phyloP scores from a whole-genome alignment of 2,113 vertebrate species.

The Stigmatopora argus region DNA sequence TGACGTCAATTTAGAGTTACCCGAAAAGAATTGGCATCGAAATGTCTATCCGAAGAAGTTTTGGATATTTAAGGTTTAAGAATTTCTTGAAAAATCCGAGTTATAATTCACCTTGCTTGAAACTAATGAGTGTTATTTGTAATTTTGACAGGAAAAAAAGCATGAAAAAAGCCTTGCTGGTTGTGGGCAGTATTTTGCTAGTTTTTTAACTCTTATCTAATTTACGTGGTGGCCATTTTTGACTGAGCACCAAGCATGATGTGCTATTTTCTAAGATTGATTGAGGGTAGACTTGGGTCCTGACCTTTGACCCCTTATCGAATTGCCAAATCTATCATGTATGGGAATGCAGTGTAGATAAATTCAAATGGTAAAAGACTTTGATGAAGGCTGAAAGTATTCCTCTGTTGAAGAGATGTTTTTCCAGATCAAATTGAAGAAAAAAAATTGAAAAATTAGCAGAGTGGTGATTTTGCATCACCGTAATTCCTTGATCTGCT shows the following conservation, averaged over 20 bases:
- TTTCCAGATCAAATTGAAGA: neutral
- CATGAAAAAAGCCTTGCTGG: neutral
- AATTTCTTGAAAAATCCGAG: neutral
- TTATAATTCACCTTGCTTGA: neutral
- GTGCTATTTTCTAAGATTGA: neutral
- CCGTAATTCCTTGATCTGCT: slow-evolving; percentile 15
- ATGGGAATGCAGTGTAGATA: neutral
- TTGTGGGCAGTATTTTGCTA: neutral
- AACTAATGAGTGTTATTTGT: neutral
- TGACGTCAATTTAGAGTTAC: neutral
- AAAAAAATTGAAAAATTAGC: neutral
- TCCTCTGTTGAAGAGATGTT: neutral
- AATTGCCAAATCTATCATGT: neutral
- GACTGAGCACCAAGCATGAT: neutral
- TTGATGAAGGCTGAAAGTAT: neutral
- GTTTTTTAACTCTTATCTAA: neutral
- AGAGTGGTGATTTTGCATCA: neutral
- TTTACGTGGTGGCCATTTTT: neutral
- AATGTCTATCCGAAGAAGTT: neutral
- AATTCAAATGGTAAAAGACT: neutral
- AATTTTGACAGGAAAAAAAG: neutral
- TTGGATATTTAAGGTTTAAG: neutral
- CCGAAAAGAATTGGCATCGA: neutral
- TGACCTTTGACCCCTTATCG: neutral
- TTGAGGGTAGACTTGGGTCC: neutral